phyloP scores from a whole-genome alignment of 1,140 invertebrate genomes.

The Drosophila micromelanica region DNA sequence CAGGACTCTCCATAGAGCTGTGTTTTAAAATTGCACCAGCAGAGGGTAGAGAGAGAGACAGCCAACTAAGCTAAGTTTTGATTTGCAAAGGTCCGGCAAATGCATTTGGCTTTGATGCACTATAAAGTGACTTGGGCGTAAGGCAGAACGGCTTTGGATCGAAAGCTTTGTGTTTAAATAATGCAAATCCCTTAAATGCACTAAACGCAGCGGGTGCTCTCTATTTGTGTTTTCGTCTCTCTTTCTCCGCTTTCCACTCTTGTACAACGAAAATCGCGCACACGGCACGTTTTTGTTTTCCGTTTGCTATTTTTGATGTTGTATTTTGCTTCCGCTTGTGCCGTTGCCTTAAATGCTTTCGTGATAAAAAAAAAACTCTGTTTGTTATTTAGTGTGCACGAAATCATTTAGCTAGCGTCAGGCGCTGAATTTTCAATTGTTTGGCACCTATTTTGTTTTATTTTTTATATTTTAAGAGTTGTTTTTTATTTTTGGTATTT shows the following conservation, averaged over 20 bases:
- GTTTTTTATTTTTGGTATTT: slow-evolving; percentile 13
- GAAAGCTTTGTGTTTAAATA: slow-evolving; percentile 65
- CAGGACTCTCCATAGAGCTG: slow-evolving; percentile 22
- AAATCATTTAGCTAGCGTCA: slow-evolving; percentile 62
- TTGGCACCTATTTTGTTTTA: slow-evolving; percentile 12
- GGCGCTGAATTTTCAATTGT: slow-evolving; percentile 44
- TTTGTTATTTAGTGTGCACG: slow-evolving; percentile 67
- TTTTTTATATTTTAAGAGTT: background rate
- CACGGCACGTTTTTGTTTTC: slow-evolving; percentile 60
- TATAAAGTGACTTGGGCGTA: slow-evolving; percentile 24
- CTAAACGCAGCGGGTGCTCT: slow-evolving; percentile 62
- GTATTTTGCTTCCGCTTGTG: slow-evolving; percentile 32
- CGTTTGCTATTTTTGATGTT: slow-evolving; percentile 10
- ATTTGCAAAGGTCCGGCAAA: slow-evolving; percentile 52
- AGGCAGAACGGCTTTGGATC: slow-evolving; percentile 23
- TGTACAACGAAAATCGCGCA: slow-evolving; percentile 60
- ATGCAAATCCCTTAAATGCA: slow-evolving; percentile 77
- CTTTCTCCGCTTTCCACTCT: slow-evolving; percentile 11
- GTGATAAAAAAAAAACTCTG: slow-evolving; percentile 35
- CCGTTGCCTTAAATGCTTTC: slow-evolving; percentile 37
- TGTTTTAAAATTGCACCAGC: slow-evolving; percentile 37
- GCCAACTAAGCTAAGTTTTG: slow-evolving; percentile 62
- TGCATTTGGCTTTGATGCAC: slow-evolving; percentile 57
- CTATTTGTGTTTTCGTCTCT: background rate
- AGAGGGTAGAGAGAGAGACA: background rate